These are phyloP conservation scores for Mactromeris polynyma DNA, from an alignment of 2,888 invertebrate genomes.

Conservation along the genomic window DNA sequence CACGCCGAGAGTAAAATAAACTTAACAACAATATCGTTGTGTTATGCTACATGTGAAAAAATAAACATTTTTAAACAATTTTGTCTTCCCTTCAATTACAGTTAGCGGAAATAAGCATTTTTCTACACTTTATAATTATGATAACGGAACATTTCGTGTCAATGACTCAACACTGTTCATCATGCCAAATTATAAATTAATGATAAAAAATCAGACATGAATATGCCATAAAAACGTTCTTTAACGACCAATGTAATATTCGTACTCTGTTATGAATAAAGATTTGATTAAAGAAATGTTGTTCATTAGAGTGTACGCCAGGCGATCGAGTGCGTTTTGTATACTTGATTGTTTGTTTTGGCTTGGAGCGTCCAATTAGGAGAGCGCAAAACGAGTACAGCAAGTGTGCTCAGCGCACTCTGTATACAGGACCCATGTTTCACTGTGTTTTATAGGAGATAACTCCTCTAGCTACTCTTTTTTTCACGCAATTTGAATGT, in stretches of 20 bases:
- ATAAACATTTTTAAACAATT: not conserved
- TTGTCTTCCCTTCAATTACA: not conserved
- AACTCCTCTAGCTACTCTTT: too few species aligned
- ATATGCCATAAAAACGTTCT: not conserved
- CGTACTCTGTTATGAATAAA: not conserved
- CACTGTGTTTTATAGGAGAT: too few species aligned
- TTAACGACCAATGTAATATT: not conserved
- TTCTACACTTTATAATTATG: not conserved
- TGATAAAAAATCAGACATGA: conserved; percentile 1
- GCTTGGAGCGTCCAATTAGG: too few species aligned
- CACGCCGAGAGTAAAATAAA: not conserved
- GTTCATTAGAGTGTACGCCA: not conserved
- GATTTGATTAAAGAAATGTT: not conserved
- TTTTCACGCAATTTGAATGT: too few species aligned
- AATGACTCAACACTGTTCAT: not conserved
- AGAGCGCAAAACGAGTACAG: too few species aligned
- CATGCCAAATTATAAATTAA: not conserved
- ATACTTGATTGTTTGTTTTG: not conserved
- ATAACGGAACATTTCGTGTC: not conserved
- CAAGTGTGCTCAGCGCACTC: too few species aligned
- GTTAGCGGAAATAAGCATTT: not conserved
- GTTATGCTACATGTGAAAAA: not conserved
- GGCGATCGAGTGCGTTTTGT: not conserved
- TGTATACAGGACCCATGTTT: too few species aligned
- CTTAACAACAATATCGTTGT: not conserved